phyloP scores from a whole-genome alignment of 2,888 invertebrate genomes.

The Dinocampus coccinellae region DNA sequence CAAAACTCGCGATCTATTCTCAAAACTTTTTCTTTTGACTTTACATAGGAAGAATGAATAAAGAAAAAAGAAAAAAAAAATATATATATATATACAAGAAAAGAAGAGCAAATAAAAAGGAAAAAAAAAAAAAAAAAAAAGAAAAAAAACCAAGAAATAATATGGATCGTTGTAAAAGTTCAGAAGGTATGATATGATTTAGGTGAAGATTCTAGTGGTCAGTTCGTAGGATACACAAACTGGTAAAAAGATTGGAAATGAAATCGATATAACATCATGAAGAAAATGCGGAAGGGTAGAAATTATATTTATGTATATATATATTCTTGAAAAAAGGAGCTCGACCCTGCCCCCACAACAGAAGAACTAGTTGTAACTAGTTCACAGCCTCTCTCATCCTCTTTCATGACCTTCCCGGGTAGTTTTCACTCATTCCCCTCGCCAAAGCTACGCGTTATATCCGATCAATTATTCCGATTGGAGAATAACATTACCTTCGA shows the following conservation, averaged over 20 bases:
- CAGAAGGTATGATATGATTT: constrained; percentile 29
- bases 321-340: constrained; percentile 36
- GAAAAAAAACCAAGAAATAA: neutral
- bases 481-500: constrained; percentile 15
- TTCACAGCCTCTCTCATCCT: constrained; percentile 44
- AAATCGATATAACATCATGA: constrained; percentile 16
- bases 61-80: neutral
- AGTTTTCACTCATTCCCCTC: constrained; percentile 45
- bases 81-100: too few relatives aligned
- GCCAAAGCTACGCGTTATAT: neutral
- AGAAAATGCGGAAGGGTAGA: constrained; percentile 2
- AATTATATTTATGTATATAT: neutral
- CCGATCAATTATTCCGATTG: constrained; percentile 16
- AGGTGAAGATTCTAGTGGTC: constrained; percentile 32
- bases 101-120: neutral
- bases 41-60: neutral
- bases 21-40: neutral
- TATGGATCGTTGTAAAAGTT: constrained; percentile 25
- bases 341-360: constrained; percentile 49
- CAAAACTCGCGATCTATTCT: constrained; percentile 12
- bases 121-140: neutral
- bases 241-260: constrained; percentile 23
- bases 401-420: constrained; percentile 52
- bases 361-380: constrained; percentile 39
- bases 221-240: constrained; percentile 18